A percentile compares a stretch with the other conserved stretches of the same genome.
phyloP scores from a whole-genome alignment of 2,888 invertebrate genomes.

The Oligia latruncula region DNA sequence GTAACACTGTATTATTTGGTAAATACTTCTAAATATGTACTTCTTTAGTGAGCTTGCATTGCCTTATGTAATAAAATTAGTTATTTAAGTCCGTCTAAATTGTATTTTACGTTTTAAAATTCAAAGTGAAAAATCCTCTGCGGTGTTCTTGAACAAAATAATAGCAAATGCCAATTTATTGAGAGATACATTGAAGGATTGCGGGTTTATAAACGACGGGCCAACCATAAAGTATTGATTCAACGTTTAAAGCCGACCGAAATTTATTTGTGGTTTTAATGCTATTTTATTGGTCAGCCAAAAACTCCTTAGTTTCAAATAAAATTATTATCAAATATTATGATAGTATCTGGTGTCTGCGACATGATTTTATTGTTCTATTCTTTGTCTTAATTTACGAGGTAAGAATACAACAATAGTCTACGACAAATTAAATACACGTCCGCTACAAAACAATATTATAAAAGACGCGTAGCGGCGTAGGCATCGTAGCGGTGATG shows the following conservation, averaged over 20 bases:
- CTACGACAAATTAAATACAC: neutral
- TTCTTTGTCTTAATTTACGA: too few species aligned
- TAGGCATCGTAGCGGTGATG: conserved; percentile 8
- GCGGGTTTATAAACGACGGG: conserved; percentile 7
- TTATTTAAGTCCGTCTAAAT: too few species aligned
- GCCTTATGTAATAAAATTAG: neutral
- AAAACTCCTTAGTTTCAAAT: conserved; percentile 10
- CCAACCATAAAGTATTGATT: conserved; percentile 44
- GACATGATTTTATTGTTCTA: neutral
- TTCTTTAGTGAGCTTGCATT: neutral
- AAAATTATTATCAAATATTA: neutral
- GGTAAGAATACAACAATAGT: neutral
- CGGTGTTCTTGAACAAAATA: neutral
- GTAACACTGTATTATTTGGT: neutral
- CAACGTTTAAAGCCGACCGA: conserved; percentile 38
- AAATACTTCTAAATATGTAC: neutral
- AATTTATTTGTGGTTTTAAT: conserved; percentile 45
- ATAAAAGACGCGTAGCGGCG: neutral
- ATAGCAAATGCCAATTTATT: conserved; percentile 28
- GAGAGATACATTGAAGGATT: conserved; percentile 17
- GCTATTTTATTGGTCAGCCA: conserved; percentile 25
- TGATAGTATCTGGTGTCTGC: neutral
- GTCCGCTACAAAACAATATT: neutral
- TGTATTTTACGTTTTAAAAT: neutral
- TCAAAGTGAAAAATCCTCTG: neutral